Percentiles rank a stretch among this genome's conserved stretches.
These are phyloP conservation scores for Amblyornis subalaris DNA, from an alignment of 2,113 vertebrate species.

Conservation along the genomic window DNA sequence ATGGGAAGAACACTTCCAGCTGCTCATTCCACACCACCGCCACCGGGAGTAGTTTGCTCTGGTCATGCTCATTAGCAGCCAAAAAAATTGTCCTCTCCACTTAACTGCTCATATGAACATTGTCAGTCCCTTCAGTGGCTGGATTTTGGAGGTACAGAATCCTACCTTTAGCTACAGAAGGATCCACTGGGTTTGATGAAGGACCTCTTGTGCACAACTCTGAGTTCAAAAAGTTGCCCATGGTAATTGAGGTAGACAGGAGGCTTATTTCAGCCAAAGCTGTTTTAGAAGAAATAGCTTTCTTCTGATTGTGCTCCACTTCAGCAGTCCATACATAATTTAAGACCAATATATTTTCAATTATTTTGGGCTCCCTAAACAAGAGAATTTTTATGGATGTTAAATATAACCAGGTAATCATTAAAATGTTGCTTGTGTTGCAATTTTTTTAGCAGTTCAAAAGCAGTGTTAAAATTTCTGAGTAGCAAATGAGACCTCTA, in stretches of 20 bases:
- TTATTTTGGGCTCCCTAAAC: slow-evolving; percentile 62
- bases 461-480: slow-evolving; percentile 62
- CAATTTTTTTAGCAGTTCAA: slow-evolving; percentile 62
- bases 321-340: slow-evolving; percentile 57
- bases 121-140: neutral
- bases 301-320: neutral
- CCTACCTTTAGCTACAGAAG: neutral
- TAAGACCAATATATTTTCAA: slow-evolving; percentile 68
- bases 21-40: neutral
- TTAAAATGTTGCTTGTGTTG: slow-evolving; percentile 71
- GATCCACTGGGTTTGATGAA: neutral
- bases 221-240: accelerated
- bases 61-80: neutral
- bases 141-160: neutral
- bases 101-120: neutral
- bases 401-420: slow-evolving; percentile 72
- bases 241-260: neutral
- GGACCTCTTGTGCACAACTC: neutral
- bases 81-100: neutral
- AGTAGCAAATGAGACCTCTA: slow-evolving; percentile 73
- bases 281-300: neutral
- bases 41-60: neutral
- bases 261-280: neutral
- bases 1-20: neutral
- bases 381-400: slow-evolving; percentile 57